Evolutionary conservation across 2,888 invertebrate species (phyloP), one percentile per base, ranked within the genome.

Genomic region (Platycheirus rosarum): DNA sequence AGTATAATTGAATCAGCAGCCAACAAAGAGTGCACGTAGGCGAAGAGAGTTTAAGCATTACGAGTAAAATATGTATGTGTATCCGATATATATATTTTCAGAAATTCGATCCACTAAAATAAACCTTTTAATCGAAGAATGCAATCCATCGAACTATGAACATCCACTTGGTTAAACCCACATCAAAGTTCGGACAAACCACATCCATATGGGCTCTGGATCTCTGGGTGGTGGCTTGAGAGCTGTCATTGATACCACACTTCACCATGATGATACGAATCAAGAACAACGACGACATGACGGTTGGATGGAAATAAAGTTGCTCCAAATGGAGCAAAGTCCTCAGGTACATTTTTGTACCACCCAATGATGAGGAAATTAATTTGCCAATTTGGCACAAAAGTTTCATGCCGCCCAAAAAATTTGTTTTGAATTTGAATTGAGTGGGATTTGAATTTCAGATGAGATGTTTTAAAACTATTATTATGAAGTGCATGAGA

Each of bases 21-120:
- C 13, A 18, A 42, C 44, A 35, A n/a, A 13, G 37, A 18, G n/a
- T 20, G 20, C 40, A 37, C 40, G 40, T 37, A 57, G 40, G 40
- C 57, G 37, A 14, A 4, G 23, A 4, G 6, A 4, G 23, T 23
- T 23, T 23, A 6, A 4, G 23, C 6, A 6, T 23, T 5, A 8
- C 2, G 16, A 37, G 37, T 55, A 20, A 1, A 35, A 53, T 55
- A 20, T 32, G 32, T 29, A 32, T 53, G 44, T 44, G 40, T 26
- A 62, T n/a, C n/a, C n/a, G n/a, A n/a, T n/a, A 62, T 75, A 44
- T 68, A 75, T 75, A 75, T 51, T 44, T 75, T 75, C 53, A 53
- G 75, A 69, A 75, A 75, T 69, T 69, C 46, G 51, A 75, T 75
- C 69, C 69, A 37, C n/a, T 40, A 23, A 32, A 55, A 55, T 62